Base-by-base conservation (phyloP, 1,140 invertebrate genomes). In the Tetramorium parvispinum region DNA sequence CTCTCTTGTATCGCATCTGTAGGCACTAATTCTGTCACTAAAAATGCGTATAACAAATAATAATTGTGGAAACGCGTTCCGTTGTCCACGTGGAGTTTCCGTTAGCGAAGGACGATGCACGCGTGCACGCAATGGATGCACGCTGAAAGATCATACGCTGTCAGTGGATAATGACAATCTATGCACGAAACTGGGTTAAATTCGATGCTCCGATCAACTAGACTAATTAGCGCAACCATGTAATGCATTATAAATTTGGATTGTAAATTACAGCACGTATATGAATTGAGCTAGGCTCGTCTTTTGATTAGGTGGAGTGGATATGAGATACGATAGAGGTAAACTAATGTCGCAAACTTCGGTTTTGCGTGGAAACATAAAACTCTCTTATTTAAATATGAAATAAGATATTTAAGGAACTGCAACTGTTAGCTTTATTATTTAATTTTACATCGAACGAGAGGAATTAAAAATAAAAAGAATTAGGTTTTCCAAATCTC, bases 41-140 rank as follows among this genome's bases (percentile, higher is more conserved):
- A 43, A 70, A 71, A 7, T 4, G 18, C 13, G 2, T 7, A 55
- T 43, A 37, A 63, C 43, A 21, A 32, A 49, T 59, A 43, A 87
- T 66, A 85, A 89, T 88, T 85, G 65, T 66, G 63, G 51, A 85
- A 89, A 66, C 78, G 82, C 87, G 61, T 88, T 85, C 57, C 66
- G 21, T 40, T 55, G 55, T 55, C 63, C 65, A 32, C 51, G 66
- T 73, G 73, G 32, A 51, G 49, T 79, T 89, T 89, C 65, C 51
- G 21, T 21, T 43, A 16, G 32, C 3, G 18, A 40, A 71, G 51
- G 24, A 82, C 24, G 53, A 18, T 27, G n/a, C 13, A 68, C 61
- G 46, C 70, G 27, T 73, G 27, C 43, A 53, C 24, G 57, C 46
- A 71, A 81, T 46, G 49, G 46, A 77, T 37, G 43, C 21, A 10